Conservation (phyloP, 1,140 invertebrate species). For the Zaprionus ornatus region DNA sequence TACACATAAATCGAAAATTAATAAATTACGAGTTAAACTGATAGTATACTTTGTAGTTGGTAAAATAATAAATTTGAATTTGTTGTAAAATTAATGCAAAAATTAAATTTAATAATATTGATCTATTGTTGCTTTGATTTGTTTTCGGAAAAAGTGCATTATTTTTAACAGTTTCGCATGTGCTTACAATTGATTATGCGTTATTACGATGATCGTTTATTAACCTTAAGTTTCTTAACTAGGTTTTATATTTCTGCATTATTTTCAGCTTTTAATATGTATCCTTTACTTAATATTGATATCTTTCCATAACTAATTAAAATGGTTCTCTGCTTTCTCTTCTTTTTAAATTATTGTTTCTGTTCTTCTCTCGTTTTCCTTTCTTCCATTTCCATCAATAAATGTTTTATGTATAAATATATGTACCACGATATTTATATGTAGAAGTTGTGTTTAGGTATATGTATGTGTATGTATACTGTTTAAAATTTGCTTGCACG, state of each 20-base stretch:
- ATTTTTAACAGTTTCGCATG: conserved; percentile 61
- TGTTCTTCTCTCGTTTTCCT: conserved; percentile 14
- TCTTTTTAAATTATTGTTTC: background rate
- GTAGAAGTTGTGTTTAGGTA: conserved; percentile 47
- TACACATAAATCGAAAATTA: conserved; percentile 65
- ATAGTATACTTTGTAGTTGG: conserved; percentile 32
- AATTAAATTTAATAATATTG: background rate
- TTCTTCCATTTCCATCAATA: background rate
- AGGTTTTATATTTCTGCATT: conserved; percentile 73
- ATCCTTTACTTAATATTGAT: conserved; percentile 63
- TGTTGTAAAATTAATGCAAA: conserved; percentile 13
- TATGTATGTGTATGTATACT: conserved; percentile 57
- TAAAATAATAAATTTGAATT: conserved; percentile 14
- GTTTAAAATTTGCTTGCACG: conserved; percentile 55
- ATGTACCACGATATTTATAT: conserved; percentile 61
- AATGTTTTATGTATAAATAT: conserved; percentile 62
- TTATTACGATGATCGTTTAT: conserved; percentile 58
- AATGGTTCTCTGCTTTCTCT: conserved; percentile 43
- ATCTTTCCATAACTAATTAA: conserved; percentile 65
- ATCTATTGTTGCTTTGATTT: conserved; percentile 31
- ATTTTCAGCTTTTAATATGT: conserved; percentile 78
- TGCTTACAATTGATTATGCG: conserved; percentile 61
- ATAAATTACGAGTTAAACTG: conserved; percentile 59
- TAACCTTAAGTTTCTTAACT: conserved; percentile 59
- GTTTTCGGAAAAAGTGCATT: conserved; percentile 50